Base-by-base conservation (phyloP, 2,888 invertebrate genomes). In the Sisyra terminalis region DNA sequence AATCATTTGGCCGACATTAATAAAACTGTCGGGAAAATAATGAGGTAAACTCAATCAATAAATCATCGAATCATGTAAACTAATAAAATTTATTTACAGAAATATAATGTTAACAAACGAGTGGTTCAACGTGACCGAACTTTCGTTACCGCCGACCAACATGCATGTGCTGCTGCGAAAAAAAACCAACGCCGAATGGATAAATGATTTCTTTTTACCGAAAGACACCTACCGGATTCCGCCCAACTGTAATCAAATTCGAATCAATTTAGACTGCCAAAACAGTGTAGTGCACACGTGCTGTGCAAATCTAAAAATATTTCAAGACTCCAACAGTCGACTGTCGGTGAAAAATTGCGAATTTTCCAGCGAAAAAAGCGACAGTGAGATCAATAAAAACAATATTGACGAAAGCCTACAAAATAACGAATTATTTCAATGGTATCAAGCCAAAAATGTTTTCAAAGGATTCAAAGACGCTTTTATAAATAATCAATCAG, bases 391-490 rank as follows among this genome's bases (percentile, higher is more conserved):
- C 39, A 48, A 49, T 52, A 63, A 62, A 51, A 65, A 66, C 45
- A 63, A 65, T 50, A 63, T 63, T 2, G 60, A 57, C 3, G 55
- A 61, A n/a, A n/a, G n/a, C n/a, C 24, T 24, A 24, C 5, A 24
- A 24, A 24, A 24, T 7, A 24, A 24, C 7, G 24, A 3, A 46
- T 48, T 48, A 17, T 49, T 51, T 8, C 57, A 55, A 41, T 74
- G 73, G 73, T 71, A 65, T 55, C 69, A 72, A 51, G 70, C 67
- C 13, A 66, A 60, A 41, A 64, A 65, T 55, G 56, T 66, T 18
- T 61, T 73, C 57, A 71, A 70, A 54, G 73, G 73, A 13, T 73
- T 71, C 50, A 72, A 69, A 60, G 73, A 73, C 52, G 65, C 64
- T 50, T 54, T 65, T 54, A 60, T 72, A 10, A 66, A 71, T 57